Conservation (phyloP, 1,140 invertebrate genomes). For the Heliothis virescens region DNA sequence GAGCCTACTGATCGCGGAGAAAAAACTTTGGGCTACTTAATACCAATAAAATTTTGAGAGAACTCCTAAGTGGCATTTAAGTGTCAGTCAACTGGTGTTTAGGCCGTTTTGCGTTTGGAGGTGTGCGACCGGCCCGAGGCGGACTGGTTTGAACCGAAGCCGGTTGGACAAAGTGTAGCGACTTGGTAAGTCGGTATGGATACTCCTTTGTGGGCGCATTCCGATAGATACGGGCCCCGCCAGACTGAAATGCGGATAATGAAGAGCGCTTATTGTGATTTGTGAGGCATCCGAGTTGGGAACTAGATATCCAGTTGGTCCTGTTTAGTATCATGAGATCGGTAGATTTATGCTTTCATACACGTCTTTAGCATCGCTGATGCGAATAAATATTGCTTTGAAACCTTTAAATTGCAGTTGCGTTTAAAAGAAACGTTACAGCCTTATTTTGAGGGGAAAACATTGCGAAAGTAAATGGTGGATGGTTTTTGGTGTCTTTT, state of each 20-base stretch:
- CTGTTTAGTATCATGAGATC: constrained; percentile 53
- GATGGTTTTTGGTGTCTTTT: constrained; percentile 35
- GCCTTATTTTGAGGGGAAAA: constrained; percentile 14
- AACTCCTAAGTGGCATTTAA: constrained; percentile 83
- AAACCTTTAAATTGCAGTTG: constrained; percentile 28
- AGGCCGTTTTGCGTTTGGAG: constrained; percentile 63
- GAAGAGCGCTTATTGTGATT: constrained; percentile 82
- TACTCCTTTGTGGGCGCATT: constrained; percentile 82
- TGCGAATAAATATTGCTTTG: constrained; percentile 27
- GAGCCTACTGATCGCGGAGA: constrained; percentile 44
- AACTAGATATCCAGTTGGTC: constrained; percentile 66
- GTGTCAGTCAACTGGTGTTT: constrained; percentile 83
- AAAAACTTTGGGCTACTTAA: constrained; percentile 73
- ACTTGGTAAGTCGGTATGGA: constrained; percentile 74
- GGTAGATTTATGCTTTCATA: constrained; percentile 68
- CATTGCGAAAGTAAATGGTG: constrained; percentile 8
- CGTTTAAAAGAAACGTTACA: constrained; percentile 28
- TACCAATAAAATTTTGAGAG: constrained; percentile 82
- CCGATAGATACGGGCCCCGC: constrained; percentile 76
- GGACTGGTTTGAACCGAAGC: constrained; percentile 79
- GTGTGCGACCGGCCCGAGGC: constrained; percentile 54
- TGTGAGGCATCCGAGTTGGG: constrained; percentile 72
- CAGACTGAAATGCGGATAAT: constrained; percentile 80
- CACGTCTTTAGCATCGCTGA: constrained; percentile 58
- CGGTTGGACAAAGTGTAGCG: constrained; percentile 80